These are phyloP conservation scores for Geotrupes spiniger DNA, from an alignment of 2,888 invertebrate species.

Conservation along the genomic window DNA sequence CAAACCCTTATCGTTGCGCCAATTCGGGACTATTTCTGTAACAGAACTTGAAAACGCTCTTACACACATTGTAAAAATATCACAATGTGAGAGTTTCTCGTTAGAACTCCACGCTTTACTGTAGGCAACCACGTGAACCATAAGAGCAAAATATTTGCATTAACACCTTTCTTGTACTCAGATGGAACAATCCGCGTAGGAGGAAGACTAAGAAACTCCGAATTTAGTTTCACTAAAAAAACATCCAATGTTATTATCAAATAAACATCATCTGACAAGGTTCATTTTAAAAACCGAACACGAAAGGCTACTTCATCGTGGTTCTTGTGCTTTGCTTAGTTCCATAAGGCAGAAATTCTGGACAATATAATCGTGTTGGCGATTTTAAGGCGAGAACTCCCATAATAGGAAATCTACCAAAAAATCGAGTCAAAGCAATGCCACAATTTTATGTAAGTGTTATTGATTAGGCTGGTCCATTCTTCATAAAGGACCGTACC, in stretches of 20 bases:
- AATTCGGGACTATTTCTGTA: neutral
- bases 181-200: slow-evolving; percentile 12
- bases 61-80: neutral
- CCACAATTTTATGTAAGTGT: slow-evolving; percentile 17
- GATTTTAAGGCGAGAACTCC: neutral
- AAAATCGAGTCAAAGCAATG: neutral
- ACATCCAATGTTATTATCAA: slow-evolving; percentile 10
- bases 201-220: slow-evolving; percentile 8
- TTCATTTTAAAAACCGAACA: slow-evolving; percentile 11
- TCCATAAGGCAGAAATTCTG: slow-evolving; percentile 11
- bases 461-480: slow-evolving; percentile 23
- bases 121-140: neutral
- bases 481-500: slow-evolving; percentile 19
- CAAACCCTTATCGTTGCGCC: neutral
- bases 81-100: slow-evolving; percentile 9
- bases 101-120: neutral
- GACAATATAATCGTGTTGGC: neutral
- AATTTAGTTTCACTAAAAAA: slow-evolving; percentile 12
- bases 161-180: slow-evolving; percentile 9
- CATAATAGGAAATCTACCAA: neutral
- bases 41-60: slow-evolving; percentile 9
- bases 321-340: slow-evolving; percentile 11
- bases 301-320: slow-evolving; percentile 14
- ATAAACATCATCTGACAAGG: slow-evolving; percentile 10
- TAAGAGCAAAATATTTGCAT: slow-evolving; percentile 7